Evolutionary conservation across 2,888 invertebrate genomes (phyloP).

Genomic region (Plusia festucae): DNA sequence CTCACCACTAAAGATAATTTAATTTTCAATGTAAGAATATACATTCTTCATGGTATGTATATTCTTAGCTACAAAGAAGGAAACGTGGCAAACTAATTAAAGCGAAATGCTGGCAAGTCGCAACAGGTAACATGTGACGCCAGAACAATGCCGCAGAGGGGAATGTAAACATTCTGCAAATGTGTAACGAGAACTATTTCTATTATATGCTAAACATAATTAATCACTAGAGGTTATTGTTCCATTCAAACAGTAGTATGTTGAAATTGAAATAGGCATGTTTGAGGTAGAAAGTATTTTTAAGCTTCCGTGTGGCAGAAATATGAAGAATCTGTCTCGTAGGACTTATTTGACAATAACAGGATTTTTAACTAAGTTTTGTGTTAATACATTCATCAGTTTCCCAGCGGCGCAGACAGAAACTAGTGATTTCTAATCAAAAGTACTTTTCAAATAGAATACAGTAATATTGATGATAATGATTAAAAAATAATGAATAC

Average conservation of each 20-base stretch:
- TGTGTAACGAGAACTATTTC: slow-evolving; percentile 55
- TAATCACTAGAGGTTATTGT: slow-evolving; percentile 45
- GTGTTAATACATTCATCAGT: neutral
- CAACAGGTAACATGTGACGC: slow-evolving; percentile 36
- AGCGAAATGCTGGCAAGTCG: slow-evolving; percentile 15
- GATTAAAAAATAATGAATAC: neutral
- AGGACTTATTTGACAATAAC: neutral
- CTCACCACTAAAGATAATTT: too few species aligned
- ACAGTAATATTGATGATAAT: neutral
- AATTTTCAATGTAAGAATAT: neutral
- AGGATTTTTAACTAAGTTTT: neutral
- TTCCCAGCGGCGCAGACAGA: neutral
- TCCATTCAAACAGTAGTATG: slow-evolving; percentile 15
- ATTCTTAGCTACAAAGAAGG: slow-evolving; percentile 11
- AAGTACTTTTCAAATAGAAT: neutral
- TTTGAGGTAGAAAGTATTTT: slow-evolving; percentile 1
- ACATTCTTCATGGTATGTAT: neutral
- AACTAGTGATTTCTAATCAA: neutral
- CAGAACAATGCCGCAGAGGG: slow-evolving; percentile 49
- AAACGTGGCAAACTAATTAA: slow-evolving; percentile 12
- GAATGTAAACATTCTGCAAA: slow-evolving; percentile 57
- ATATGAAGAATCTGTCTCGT: neutral
- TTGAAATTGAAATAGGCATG: slow-evolving; percentile 7
- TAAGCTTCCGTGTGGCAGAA: neutral
- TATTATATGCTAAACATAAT: slow-evolving; percentile 42